Evolutionary conservation across 2,888 invertebrate species (phyloP), one percentile per base, ranked within the genome.

Genomic region (Pristionchus entomophagus): DNA sequence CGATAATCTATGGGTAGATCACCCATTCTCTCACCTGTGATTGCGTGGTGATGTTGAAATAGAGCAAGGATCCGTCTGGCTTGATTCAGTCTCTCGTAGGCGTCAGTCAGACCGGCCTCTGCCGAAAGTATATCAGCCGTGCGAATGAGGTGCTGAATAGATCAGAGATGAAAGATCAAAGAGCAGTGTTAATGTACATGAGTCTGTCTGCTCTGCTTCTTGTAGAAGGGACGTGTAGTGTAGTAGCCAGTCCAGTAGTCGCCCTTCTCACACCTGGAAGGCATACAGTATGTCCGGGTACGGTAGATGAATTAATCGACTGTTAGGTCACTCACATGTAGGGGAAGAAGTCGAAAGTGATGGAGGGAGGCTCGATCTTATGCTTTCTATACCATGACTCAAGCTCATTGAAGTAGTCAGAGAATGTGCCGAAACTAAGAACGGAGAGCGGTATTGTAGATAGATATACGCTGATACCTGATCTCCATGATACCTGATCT

Each of bases 211-310:
- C 91, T 93, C 88, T 92, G 93, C 73, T 92, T 96, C 95, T 94
- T 97, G 96, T 87, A 97, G 91, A 94, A 95, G 0, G 95, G 95
- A 62, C 95, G 95, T 0, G 98, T 98, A 0, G 97, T 97, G 94
- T 96, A 99, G 94, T 97, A 99, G 0, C 99, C 99, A 8, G 97
- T 97, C 99, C 99, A 99, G 94, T 98, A 98, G 94, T 97, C 97
- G 56, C 96, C 94, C 98, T 99, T 77, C 35, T 91, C 91, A 87
- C 91, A 90, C 80, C 87, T 89, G 87, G 41, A 22, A 26, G 35
- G 19, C 10, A 51, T 10, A 22, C 35, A 49, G 29, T n/a, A n/a
- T n/a, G n/a, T n/a, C n/a, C 4, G 62, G 38, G 69, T 69, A 69
- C 69, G 69, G 38, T 38, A 69, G 78, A 49, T 49, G n/a, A 49